Percentiles rank a stretch among this genome's conserved stretches.
phyloP scores from a whole-genome alignment of 2,888 invertebrate species.

The Nebria brevicollis region DNA sequence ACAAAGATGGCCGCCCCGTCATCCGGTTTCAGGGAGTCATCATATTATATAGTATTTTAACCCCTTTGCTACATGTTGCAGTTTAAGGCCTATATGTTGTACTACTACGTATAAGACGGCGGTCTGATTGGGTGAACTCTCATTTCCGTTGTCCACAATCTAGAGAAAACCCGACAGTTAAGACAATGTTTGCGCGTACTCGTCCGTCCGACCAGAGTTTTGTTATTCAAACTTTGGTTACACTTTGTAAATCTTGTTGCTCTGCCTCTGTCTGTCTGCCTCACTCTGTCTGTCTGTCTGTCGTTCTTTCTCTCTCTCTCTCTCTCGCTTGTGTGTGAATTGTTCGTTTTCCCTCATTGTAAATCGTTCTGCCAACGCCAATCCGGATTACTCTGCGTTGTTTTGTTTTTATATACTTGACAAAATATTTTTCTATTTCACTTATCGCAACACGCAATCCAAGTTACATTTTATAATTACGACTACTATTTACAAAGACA shows the following conservation, averaged over 20 bases:
- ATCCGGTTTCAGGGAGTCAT: slow-evolving; percentile 5
- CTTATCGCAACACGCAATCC: background rate
- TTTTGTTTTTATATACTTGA: background rate
- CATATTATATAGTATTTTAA: slow-evolving; percentile 22
- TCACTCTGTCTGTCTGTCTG: background rate
- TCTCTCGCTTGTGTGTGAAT: background rate
- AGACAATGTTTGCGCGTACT: slow-evolving; percentile 22
- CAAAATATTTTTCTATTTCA: background rate
- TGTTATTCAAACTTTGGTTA: slow-evolving; percentile 20
- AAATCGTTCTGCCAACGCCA: background rate
- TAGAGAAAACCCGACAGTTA: slow-evolving; percentile 16
- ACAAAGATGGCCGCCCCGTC: slow-evolving; percentile 28
- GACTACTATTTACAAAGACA: too few relatives aligned
- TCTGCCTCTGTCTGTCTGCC: background rate
- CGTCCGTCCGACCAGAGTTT: background rate
- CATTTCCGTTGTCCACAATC: slow-evolving; percentile 19
- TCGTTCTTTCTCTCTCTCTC: background rate
- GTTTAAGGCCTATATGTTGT: background rate
- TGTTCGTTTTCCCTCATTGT: background rate
- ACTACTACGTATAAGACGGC: background rate
- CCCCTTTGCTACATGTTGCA: background rate
- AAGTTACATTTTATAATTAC: too few relatives aligned
- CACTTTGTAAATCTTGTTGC: slow-evolving; percentile 7
- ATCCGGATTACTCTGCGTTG: background rate
- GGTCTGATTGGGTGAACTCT: slow-evolving; percentile 17